Evolutionary conservation across 2,797 vertebrate genomes (phyloP).

Genomic region (Spondyliosoma cantharus): DNA sequence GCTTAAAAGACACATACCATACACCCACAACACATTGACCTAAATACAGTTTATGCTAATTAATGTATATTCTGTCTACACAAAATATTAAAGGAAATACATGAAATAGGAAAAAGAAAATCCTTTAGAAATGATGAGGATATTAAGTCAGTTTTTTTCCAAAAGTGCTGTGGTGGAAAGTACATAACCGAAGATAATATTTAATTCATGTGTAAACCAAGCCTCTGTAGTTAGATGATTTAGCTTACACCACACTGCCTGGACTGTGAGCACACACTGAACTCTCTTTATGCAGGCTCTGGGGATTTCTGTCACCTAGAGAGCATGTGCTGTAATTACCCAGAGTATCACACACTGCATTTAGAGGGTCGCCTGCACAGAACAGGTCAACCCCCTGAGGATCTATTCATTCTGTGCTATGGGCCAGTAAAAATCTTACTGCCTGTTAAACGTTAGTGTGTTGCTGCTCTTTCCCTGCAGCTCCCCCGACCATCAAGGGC

Average conservation of each 20-base stretch:
- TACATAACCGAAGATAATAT: constrained; percentile 14
- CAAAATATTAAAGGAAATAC: neutral
- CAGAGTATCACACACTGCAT: constrained; percentile 7
- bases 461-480: constrained; percentile 69
- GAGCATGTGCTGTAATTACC: constrained; percentile 8
- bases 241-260: neutral
- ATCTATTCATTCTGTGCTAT: constrained; percentile 17
- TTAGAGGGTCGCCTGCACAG: constrained; percentile 25
- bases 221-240: neutral
- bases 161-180: neutral
- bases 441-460: constrained; percentile 24
- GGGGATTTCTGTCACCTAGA: constrained; percentile 14
- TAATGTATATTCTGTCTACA: neutral
- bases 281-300: constrained; percentile 3
- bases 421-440: constrained; percentile 4
- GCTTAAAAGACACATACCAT: constrained; percentile 32
- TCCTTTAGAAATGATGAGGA: neutral
- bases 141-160: neutral
- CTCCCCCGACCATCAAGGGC: constrained; percentile 86
- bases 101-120: neutral
- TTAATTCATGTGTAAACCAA: neutral
- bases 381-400: constrained; percentile 16
- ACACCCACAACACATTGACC: constrained; percentile 5
- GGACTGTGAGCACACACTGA: constrained; percentile 16
- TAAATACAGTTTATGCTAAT: neutral